A percentile compares a stretch with the other conserved stretches of the same genome.
Evolutionary conservation across 2,113 vertebrate genomes (phyloP).

Genomic region (Danio rerio): GRCz12tu NC_133196.1:18986001-18986500

Average conservation of each 20-base stretch:
- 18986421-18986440: slow-evolving; percentile 87
- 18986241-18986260: background rate
- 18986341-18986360: slow-evolving; percentile 95
- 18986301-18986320: slow-evolving; percentile 86
- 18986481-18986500: slow-evolving; percentile 98
- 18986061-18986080: slow-evolving; percentile 60
- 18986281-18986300: background rate
- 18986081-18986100: slow-evolving; percentile 98
- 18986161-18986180: slow-evolving; percentile 83
- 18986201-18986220: slow-evolving; percentile 96
- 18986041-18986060: background rate
- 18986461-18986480: slow-evolving; percentile 98
- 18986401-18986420: slow-evolving; percentile 90
- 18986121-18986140: slow-evolving; percentile 94
- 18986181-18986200: slow-evolving; percentile 84
- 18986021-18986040: background rate
- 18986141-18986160: slow-evolving; percentile 97
- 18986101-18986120: slow-evolving; percentile 82
- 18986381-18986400: slow-evolving; percentile 89
- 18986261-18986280: background rate
- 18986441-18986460: slow-evolving; percentile 89
- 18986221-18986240: background rate
- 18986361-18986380: slow-evolving; percentile 86
- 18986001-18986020: slow-evolving; percentile 41
- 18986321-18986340: slow-evolving; percentile 91